These are phyloP conservation scores for Penaeus vannamei DNA, from an alignment of 1,140 invertebrate species.

Conservation along the genomic window DNA sequence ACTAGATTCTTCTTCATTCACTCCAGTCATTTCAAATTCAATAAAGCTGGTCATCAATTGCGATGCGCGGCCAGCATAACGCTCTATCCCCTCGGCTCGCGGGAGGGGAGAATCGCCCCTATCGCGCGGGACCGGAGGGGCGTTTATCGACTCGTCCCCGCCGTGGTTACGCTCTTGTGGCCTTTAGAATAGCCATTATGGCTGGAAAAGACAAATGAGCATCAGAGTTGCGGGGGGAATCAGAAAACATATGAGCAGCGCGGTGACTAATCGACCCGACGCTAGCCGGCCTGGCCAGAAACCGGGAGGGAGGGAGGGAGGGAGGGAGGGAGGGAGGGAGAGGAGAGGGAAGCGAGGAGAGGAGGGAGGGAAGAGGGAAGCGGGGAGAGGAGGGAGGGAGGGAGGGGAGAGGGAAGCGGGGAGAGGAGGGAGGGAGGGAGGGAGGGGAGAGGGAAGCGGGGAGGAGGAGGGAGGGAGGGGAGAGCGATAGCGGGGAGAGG, in stretches of 20 bases:
- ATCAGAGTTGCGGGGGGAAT: constrained; percentile 66
- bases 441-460: neutral
- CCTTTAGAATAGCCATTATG: constrained; percentile 65
- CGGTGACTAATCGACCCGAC: constrained; percentile 63
- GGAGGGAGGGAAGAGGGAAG: neutral
- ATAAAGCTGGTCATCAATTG: constrained; percentile 67
- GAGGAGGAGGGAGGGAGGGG: neutral
- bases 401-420: neutral
- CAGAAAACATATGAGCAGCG: constrained; percentile 66
- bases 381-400: neutral
- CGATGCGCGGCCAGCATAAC: constrained; percentile 42
- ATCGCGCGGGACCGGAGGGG: constrained; percentile 20
- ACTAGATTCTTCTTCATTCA: constrained; percentile 65
- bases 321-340: neutral
- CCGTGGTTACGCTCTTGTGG: constrained; percentile 51
- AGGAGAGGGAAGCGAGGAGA: neutral
- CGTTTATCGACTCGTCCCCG: neutral
- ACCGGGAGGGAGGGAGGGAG: neutral
- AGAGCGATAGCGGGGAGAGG: neutral
- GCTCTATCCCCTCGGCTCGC: neutral
- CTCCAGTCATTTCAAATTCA: constrained; percentile 67
- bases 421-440: no score
- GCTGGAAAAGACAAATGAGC: constrained; percentile 66
- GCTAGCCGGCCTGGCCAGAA: neutral
- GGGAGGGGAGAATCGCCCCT: constrained; percentile 15